Evolutionary conservation across 2,888 invertebrate species (phyloP), one percentile per base, ranked within the genome.

Genomic region (Plebejus anna): DNA sequence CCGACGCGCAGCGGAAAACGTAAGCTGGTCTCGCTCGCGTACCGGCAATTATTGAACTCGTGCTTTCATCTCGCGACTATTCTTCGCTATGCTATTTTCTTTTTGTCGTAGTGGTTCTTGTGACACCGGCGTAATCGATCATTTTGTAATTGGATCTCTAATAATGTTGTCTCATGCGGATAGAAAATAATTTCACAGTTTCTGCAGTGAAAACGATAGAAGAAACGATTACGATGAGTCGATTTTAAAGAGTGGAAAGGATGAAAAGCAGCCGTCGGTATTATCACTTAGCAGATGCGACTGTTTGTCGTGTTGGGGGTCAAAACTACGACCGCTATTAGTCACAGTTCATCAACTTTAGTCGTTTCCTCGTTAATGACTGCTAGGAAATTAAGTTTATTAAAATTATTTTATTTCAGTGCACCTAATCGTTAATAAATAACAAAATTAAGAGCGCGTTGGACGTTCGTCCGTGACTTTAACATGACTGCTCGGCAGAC

Each of bases 71-170:
- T 76, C 76, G 57, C 71, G 76, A 55, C 28, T 57, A 59, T 36
- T 32, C 70, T 47, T 75, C 42, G 59, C 42, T 22, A n/a, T 47
- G 11, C 51, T 22, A 47, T 42, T 70, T 76, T 70, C 13, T 70
- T 70, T 70, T 42, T n/a, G 59, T 51, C 38, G 16, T 76, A 38
- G 38, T 57, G 55, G 76, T 28, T 36, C 22, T 76, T 70, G 71
- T 70, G 91, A 92, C 92, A 47, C 47, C 72, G 47, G 22, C 22
- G n/a, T 72, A 70, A 75, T 72, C 38, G 61, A 38, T 42, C 42
- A 42, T 66, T 32, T 75, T 75, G 59, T 75, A 32, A 59, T 59
- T n/a, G 32, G 66, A 61, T 75, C 75, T 28, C 66, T 22, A 66
- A 42, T 61, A 42, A 42, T 75, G 66, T 75, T 28, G 42, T 42